Conservation (phyloP, 2,888 invertebrate species). For the Eupsilia transversa region DNA sequence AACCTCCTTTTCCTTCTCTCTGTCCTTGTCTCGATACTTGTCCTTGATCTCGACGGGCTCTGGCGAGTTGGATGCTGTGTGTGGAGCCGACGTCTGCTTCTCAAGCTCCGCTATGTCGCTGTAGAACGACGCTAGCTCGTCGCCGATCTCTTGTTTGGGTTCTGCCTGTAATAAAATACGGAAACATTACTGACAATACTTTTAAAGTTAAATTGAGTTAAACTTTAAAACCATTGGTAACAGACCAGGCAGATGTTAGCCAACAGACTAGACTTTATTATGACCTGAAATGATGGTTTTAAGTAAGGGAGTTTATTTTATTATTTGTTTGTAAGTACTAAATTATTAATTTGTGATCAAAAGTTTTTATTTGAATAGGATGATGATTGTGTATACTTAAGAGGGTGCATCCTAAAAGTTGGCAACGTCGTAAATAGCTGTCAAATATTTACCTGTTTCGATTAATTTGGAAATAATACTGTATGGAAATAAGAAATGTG, state of each 20-base stretch:
- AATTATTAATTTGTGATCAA: background rate
- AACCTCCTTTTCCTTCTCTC: constrained; percentile 49
- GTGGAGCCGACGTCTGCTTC: constrained; percentile 70
- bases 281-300: background rate
- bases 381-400: background rate
- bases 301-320: background rate
- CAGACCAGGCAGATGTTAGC: background rate
- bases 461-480: too few species aligned
- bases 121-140: constrained; percentile 90
- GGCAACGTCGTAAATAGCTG: too few species aligned
- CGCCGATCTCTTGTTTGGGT: constrained; percentile 83
- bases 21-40: constrained; percentile 54
- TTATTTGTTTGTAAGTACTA: background rate
- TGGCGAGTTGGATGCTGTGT: constrained; percentile 65
- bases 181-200: background rate
- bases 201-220: background rate
- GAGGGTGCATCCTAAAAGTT: too few species aligned
- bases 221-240: too few species aligned
- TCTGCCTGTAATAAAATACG: constrained; percentile 66
- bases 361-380: background rate
- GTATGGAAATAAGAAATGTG: too few species aligned
- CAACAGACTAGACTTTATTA: background rate
- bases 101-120: constrained; percentile 89
- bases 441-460: too few species aligned
- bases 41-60: constrained; percentile 60